These are phyloP conservation scores for Pomatostomus ruficeps DNA, from an alignment of 2,113 vertebrate species.

Conservation along the genomic window DNA sequence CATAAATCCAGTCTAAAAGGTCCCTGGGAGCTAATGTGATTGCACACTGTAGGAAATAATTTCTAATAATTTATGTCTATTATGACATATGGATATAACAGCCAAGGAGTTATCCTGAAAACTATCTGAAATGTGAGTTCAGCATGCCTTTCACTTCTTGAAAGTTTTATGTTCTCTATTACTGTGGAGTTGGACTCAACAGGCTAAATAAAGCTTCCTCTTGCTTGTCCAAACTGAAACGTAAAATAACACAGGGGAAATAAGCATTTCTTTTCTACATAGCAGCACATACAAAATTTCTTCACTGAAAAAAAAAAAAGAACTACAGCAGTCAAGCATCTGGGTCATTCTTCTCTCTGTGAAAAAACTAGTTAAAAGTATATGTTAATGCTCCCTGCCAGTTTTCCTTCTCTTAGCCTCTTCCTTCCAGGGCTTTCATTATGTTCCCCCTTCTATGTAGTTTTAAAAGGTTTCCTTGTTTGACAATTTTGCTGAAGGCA, in stretches of 20 bases:
- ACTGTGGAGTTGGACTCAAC: not conserved
- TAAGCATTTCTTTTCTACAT: not conserved
- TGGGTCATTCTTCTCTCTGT: not conserved
- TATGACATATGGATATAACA: not conserved
- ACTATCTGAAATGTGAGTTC: slow-evolving; percentile 1
- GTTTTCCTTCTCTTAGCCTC: not conserved
- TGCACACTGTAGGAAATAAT: not conserved
- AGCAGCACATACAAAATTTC: not conserved
- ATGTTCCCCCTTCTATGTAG: not conserved
- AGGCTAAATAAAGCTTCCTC: not conserved
- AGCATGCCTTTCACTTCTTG: not conserved
- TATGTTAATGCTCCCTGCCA: not conserved
- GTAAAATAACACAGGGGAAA: not conserved
- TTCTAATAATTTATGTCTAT: slow-evolving; percentile 39
- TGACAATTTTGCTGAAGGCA: slow-evolving; percentile 43
- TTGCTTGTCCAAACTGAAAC: not conserved
- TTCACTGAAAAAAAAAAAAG: not conserved
- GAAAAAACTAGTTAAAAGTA: not conserved
- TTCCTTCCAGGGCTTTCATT: not conserved
- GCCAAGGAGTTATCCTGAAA: not conserved
- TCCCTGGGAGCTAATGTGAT: slow-evolving; percentile 3
- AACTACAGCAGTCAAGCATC: not conserved
- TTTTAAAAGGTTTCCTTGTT: slow-evolving; percentile 25
- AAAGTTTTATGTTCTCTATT: not conserved
- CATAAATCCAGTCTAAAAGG: slow-evolving; percentile 21